Base-by-base conservation (phyloP, 2,888 invertebrate species). In the Pasiphila rectangulata region DNA sequence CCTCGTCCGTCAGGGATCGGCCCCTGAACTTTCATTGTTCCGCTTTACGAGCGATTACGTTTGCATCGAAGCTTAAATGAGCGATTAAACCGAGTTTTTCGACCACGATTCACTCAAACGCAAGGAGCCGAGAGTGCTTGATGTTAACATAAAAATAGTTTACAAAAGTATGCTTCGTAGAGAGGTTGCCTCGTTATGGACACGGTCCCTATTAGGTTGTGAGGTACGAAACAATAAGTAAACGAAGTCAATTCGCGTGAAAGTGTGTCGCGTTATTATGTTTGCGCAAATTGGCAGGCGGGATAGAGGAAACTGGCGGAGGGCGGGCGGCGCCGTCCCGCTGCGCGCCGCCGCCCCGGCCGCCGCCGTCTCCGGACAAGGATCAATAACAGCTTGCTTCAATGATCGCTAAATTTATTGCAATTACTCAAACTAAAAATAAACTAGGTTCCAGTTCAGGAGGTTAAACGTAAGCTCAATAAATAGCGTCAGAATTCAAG, bases 241-340 rank as follows among this genome's bases (percentile, higher is more conserved):
- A 84, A 86, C 80, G 72, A 86, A 80, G 81, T 79, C 75, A 84
- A 86, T 85, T 77, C 66, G 64, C 30, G 66, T 51, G 60, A 65
- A 64, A 70, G 70, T 65, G 68, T 70, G 73, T 65, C 69, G 64
- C 70, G 72, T 67, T 71, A 70, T 73, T 69, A 68, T 75, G 72
- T 71, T 74, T 69, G 66, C 61, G 60, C 57, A 63, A 57, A 57
- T 59, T 58, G 70, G 65, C 69, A 69, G 60, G 57, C 60, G 59
- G 57, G 43, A 56, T 49, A 37, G 54, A 52, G 59, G 60, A 59
- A 55, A 54, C 46, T 50, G 61, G 47, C 51, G 46, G 51, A 52
- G 60, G 62, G 64, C 57, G 59, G 57, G 60, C 62, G 64, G 65
- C 67, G 68, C 60, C 54, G 59, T 56, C 42, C 57, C 56, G 59